Evolutionary conservation across 2,113 vertebrate species (phyloP).

Genomic region (Castor canadensis): DNA sequence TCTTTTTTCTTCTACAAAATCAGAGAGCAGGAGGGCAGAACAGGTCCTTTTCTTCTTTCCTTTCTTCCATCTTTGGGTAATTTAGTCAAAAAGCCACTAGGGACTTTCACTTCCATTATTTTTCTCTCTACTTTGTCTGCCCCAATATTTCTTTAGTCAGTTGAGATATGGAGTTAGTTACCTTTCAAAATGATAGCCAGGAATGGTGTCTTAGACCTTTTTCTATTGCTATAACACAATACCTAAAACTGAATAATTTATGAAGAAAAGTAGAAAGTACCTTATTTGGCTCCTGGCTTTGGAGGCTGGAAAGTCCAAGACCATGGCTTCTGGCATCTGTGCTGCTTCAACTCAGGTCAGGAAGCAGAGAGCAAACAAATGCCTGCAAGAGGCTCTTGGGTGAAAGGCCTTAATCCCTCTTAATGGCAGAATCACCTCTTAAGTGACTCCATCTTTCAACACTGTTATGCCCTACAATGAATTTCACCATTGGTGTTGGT

Average conservation of each 20-base stretch:
- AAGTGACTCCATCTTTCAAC: rapidly evolving
- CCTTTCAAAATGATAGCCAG: not conserved
- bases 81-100: not conserved
- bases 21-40: too few relatives aligned
- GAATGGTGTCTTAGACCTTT: too few relatives aligned
- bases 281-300: not conserved
- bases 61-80: not conserved
- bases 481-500: not conserved
- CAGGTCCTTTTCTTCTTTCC: not conserved
- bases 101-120: not conserved
- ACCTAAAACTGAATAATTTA: not conserved
- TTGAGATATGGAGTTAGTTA: too few relatives aligned
- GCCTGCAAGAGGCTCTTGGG: too few relatives aligned
- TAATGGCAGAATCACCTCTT: not conserved
- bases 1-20: too few relatives aligned
- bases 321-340: too few relatives aligned
- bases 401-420: not conserved
- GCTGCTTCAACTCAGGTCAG: too few relatives aligned
- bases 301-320: not conserved
- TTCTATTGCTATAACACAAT: not conserved
- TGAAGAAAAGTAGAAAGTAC: not conserved
- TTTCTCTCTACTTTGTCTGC: not conserved
- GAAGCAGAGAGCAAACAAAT: not conserved
- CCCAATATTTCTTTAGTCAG: not conserved
- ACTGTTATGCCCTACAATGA: not conserved